These are phyloP conservation scores for Drosophila biarmipes DNA, from an alignment of 1,140 invertebrate species.

Conservation along the genomic window DNA sequence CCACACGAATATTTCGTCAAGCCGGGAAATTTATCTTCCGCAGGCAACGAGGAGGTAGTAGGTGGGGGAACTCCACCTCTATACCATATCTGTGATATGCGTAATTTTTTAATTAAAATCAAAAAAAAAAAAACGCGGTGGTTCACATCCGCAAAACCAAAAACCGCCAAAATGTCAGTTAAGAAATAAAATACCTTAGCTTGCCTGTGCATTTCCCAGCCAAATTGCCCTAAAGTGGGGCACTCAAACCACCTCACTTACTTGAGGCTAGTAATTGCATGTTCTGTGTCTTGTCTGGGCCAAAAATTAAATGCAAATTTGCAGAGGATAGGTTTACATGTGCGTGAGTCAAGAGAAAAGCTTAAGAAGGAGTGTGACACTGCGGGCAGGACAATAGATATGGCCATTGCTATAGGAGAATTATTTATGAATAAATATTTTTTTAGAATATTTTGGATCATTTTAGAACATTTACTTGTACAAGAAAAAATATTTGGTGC, in stretches of 20 bases:
- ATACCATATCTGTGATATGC: conserved; percentile 40
- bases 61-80: conserved; percentile 1
- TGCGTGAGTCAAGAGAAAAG: not conserved
- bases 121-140: conserved; percentile 19
- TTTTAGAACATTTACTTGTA: too few species aligned
- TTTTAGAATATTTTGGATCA: too few species aligned
- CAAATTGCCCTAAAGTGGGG: conserved; percentile 14
- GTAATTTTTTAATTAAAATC: conserved; percentile 82
- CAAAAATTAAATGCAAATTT: conserved; percentile 52
- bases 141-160: conserved; percentile 14
- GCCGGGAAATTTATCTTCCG: conserved; percentile 68
- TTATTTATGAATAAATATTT: too few species aligned
- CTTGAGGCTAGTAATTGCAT: conserved; percentile 31
- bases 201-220: not conserved
- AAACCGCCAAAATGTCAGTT: conserved; percentile 55
- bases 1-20: conserved; percentile 78
- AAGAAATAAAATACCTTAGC: conserved; percentile 21
- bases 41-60: not conserved
- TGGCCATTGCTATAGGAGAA: not conserved
- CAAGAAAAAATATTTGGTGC: too few species aligned
- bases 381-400: not conserved
- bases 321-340: not conserved
- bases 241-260: not conserved
- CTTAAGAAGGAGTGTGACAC: not conserved
- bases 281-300: conserved; percentile 29